phyloP scores from a whole-genome alignment of 2,113 vertebrate genomes.

The Otis tarda region DNA sequence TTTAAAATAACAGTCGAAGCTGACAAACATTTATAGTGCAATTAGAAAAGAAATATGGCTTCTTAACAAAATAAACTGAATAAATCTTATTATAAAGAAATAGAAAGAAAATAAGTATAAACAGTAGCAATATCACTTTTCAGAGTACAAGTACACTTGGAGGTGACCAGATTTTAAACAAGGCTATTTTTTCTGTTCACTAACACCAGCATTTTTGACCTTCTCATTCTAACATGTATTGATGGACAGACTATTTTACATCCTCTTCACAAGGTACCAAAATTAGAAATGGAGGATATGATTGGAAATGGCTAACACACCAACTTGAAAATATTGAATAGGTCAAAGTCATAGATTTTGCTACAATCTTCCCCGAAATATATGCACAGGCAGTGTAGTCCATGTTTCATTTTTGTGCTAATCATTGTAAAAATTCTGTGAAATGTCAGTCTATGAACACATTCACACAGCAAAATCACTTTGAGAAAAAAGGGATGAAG shows the following conservation, averaged over 20 bases:
- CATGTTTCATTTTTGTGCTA: constrained; percentile 37
- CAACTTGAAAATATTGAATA: constrained; percentile 53
- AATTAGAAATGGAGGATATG: constrained; percentile 39
- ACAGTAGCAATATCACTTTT: neutral
- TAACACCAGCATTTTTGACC: constrained; percentile 2
- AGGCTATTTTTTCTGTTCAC: constrained; percentile 7
- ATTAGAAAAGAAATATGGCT: neutral
- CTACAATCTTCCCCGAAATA: neutral
- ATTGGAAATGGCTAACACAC: constrained; percentile 18
- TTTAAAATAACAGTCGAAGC: neutral
- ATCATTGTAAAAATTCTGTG: constrained; percentile 38
- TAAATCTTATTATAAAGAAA: neutral
- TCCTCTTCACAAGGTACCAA: neutral
- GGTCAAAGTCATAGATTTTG: constrained; percentile 44
- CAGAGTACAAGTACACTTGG: neutral
- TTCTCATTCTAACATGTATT: constrained; percentile 11
- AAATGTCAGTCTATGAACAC: neutral
- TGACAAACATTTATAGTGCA: neutral
- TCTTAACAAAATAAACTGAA: neutral
- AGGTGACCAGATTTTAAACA: neutral
- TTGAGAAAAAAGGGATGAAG: neutral
- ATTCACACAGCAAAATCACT: neutral
- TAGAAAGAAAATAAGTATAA: neutral
- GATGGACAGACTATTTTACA: constrained; percentile 22
- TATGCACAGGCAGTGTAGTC: constrained; percentile 14